Evolutionary conservation across 1,140 invertebrate species (phyloP), one percentile per base, ranked within the genome.

Genomic region (Solen grandis): DNA sequence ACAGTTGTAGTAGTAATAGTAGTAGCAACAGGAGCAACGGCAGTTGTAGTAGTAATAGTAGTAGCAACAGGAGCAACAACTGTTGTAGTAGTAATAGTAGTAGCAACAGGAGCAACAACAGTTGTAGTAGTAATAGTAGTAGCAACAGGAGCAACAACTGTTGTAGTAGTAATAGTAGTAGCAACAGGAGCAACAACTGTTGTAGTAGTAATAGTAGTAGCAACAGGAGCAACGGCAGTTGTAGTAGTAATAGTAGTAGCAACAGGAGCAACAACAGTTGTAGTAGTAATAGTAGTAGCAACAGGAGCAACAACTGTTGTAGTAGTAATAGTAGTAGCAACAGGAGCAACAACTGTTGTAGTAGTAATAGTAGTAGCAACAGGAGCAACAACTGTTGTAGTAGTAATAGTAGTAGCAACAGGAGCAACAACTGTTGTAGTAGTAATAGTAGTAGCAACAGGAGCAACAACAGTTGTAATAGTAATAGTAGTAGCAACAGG

Each of bases 211-310:
- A 35, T 41, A 77, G 68, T 77, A 75, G 74, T 41, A 76, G 68
- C 46, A 75, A 35, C 35, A 75, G 69, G 35, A 77, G 68, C 75
- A 77, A 66, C 75, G 36, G 74, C 41, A 77, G 38, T 75, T 75
- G 74, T 77, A 38, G 74, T 77, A 77, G 74, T 76, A 38, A 35
- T 76, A 38, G 74, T 77, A 54, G 68, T 76, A 76, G 74, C 75
- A 46, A 8, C 14, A 74, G 76, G 10, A 65, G 76, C 55, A 55
- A 46, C 55, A 59, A 63, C 3, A 79, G 72, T 60, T 78, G 1
- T 55, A 59, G 76, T 46, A 10, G 41, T 46, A 14, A 78, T 29
- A 1, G 69, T 76, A 22, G 68, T 76, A 77, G 74, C 41, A 46
- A 8, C n/a, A n/a, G n/a, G n/a, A n/a, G n/a, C n/a, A n/a, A n/a